Conservation (phyloP, 2,888 invertebrate species). For the Lycophotia porphyrea region DNA sequence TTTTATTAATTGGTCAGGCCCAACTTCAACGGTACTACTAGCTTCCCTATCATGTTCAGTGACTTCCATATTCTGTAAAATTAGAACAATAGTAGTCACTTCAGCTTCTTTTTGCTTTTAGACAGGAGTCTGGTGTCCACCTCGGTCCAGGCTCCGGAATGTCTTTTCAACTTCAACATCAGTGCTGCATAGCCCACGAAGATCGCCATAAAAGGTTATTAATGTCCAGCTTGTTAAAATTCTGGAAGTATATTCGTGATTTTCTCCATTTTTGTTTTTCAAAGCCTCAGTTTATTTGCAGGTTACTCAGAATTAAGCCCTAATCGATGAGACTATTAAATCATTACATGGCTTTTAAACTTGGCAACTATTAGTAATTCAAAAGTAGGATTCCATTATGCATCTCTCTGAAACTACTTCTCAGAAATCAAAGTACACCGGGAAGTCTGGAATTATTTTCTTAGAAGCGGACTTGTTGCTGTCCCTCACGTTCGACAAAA, state of each 20-base stretch:
- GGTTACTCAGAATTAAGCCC: conserved; percentile 10
- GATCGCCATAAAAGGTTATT: neutral
- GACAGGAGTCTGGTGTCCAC: neutral
- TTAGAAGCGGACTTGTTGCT: conserved; percentile 77
- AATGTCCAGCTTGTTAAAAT: neutral
- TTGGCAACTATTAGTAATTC: conserved; percentile 44
- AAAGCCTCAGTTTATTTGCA: neutral
- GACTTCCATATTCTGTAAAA: neutral
- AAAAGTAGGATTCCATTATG: conserved; percentile 49
- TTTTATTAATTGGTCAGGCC: neutral
- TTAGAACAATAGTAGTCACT: neutral
- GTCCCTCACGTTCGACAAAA: conserved; percentile 76
- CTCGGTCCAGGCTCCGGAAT: neutral
- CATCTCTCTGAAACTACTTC: conserved; percentile 69
- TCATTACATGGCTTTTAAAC: conserved; percentile 28
- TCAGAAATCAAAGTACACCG: conserved; percentile 78
- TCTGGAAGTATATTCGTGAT: neutral
- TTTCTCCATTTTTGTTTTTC: neutral
- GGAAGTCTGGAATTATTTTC: conserved; percentile 78
- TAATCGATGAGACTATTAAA: conserved; percentile 33
- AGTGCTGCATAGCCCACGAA: neutral
- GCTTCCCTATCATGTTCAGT: neutral
- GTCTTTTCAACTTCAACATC: neutral
- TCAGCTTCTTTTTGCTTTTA: neutral
- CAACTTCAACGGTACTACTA: neutral